These are phyloP conservation scores for Orthonevra nobilis DNA, from an alignment of 2,888 invertebrate species.

Conservation along the genomic window DNA sequence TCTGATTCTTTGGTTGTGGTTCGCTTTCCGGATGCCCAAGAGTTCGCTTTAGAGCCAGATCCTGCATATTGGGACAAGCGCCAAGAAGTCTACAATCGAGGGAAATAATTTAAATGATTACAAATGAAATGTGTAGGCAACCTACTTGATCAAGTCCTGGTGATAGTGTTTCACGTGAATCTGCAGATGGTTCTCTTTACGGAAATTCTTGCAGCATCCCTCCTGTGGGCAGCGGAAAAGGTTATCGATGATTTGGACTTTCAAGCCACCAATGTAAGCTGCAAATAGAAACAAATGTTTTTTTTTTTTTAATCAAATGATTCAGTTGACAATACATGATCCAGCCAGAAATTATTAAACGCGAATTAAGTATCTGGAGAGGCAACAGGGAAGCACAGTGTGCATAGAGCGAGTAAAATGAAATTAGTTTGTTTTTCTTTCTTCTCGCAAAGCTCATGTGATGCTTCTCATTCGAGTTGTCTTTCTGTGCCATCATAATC, in stretches of 20 bases:
- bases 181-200: slow-evolving; percentile 93
- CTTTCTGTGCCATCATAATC: no score
- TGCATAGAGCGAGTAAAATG: no score
- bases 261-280: slow-evolving; percentile 83
- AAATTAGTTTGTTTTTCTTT: no score
- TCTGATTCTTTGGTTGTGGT: slow-evolving; percentile 78
- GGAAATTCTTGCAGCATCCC: slow-evolving; percentile 92
- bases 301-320: no score
- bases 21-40: slow-evolving; percentile 83
- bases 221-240: slow-evolving; percentile 88
- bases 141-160: slow-evolving; percentile 86
- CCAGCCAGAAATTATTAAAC: no score
- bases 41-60: slow-evolving; percentile 90
- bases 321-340: no score
- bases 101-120: slow-evolving; percentile 1
- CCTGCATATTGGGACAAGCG: slow-evolving; percentile 91
- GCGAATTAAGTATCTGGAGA: no score
- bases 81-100: slow-evolving; percentile 82
- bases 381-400: no score
- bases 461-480: no score
- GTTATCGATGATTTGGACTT: slow-evolving; percentile 86
- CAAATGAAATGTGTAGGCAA: neutral
- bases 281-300: no score
- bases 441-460: no score
- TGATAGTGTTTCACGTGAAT: slow-evolving; percentile 98